Evolutionary conservation across 2,888 invertebrate species (phyloP), one percentile per base, ranked within the genome.

Genomic region (Epistrophe eligans): DNA sequence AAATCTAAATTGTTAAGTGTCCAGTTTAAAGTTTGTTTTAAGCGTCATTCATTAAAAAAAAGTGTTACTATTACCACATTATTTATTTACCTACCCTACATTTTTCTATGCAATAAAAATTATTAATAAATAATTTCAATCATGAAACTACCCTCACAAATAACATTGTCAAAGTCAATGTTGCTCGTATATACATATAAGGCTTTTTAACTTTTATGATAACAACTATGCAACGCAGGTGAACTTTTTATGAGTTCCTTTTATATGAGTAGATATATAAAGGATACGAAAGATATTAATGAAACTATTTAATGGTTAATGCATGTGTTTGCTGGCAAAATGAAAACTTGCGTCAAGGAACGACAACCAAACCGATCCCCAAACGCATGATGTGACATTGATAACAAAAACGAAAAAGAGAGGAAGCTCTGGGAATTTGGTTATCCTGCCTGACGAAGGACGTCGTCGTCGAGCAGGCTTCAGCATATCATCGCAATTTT

Each of bases 401-500:
- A 11, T 17, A 38, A 50, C 11, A 67, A 17, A 38, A 11, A 52
- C 19, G 10, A 15, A 15, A 62, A 38, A 40, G n/a, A 4, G n/a
- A 38, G 32, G 15, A 15, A 48, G 7, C 38, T 40, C 13, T 24
- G 48, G 43, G 58, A 82, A 72, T 72, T 77, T 66, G 32, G 70
- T 71, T 40, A 17, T 55, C 50, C 40, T 32, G 32, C 1, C 35
- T 40, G 60, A 58, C 15, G 10, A 32, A 72, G 55, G 19, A 40
- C 24, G 6, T 45, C 7, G 6, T 13, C 8, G 7, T 19, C 7
- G 15, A 28, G 32, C 11, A 32, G 45, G 28, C 48, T 58, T 52
- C 45, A 55, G 55, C 48, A 77, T 52, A 77, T 55, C 84, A 67
- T 74, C 40, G 77, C 73, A 79, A 82, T 82, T 85, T 85, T 74